Conservation (phyloP, 2,113 vertebrate species). For the Percopsis transmontana region DNA sequence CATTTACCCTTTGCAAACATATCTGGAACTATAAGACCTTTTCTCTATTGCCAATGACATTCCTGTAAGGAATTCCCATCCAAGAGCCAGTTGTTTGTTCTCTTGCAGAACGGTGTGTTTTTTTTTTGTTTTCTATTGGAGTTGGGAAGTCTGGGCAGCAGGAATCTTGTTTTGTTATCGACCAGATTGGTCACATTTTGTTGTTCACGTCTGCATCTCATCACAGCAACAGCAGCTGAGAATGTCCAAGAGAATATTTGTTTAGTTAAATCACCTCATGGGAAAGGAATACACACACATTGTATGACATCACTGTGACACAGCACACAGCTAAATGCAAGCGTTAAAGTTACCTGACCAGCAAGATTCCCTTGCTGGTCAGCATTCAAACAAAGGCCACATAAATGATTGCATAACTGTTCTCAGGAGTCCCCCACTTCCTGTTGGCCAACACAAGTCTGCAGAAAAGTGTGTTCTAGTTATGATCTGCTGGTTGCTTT, state of each 20-base stretch:
- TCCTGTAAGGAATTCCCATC: constrained; percentile 4
- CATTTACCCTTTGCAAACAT: not conserved
- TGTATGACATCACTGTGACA: not conserved
- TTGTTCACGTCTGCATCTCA: constrained; percentile 14
- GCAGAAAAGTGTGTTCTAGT: constrained; percentile 12
- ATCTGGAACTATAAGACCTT: not conserved
- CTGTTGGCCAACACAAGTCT: not conserved
- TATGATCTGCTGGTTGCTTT: constrained; percentile 18
- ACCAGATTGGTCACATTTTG: constrained; percentile 26
- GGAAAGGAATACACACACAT: constrained; percentile 3
- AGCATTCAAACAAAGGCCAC: not conserved
- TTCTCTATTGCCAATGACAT: not conserved
- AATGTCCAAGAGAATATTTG: not conserved
- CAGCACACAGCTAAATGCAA: constrained; percentile 20
- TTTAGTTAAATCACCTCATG: constrained; percentile 13
- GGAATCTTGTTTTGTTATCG: constrained; percentile 1
- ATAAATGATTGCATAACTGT: constrained; percentile 33
- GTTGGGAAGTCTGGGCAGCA: not conserved
- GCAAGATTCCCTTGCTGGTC: constrained; percentile 5
- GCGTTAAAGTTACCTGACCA: constrained; percentile 48
- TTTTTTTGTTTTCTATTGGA: not conserved
- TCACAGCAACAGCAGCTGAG: constrained; percentile 22
- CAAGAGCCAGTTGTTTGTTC: not conserved
- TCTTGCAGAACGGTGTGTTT: constrained; percentile 9
- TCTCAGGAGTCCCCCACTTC: not conserved